Percentiles rank a stretch among this genome's conserved stretches.
These are phyloP conservation scores for Platanista minor DNA, from an alignment of 2,113 vertebrate species.

Conservation along the genomic window DNA sequence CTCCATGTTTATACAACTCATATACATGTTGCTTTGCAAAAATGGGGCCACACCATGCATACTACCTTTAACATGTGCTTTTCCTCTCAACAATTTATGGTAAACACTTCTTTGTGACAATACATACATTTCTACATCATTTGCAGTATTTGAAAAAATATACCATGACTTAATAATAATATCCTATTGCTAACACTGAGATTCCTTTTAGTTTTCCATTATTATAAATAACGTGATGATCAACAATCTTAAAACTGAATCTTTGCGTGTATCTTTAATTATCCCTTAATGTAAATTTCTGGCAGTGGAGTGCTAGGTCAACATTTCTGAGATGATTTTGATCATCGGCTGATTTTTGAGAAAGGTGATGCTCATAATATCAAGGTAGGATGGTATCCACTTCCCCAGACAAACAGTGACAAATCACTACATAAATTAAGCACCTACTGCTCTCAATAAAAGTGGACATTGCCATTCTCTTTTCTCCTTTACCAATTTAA, in stretches of 20 bases:
- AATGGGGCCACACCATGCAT: neutral
- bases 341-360: neutral
- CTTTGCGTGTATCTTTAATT: neutral
- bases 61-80: neutral
- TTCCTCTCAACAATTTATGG: neutral
- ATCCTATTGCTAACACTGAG: neutral
- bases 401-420: neutral
- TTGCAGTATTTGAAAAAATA: neutral
- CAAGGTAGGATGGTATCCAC: neutral
- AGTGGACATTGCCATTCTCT: neutral
- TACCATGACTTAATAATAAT: neutral
- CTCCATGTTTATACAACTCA: neutral
- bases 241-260: neutral
- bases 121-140: neutral
- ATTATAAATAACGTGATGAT: neutral
- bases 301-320: neutral
- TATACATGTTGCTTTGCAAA: neutral
- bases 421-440: neutral
- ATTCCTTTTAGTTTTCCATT: neutral
- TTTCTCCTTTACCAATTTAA: neutral
- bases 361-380: neutral
- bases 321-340: neutral
- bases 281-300: constrained; percentile 2
- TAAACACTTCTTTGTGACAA: neutral
- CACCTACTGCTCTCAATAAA: neutral